Conservation (phyloP, 2,888 invertebrate species). For the Megalurothrips usitatus region DNA sequence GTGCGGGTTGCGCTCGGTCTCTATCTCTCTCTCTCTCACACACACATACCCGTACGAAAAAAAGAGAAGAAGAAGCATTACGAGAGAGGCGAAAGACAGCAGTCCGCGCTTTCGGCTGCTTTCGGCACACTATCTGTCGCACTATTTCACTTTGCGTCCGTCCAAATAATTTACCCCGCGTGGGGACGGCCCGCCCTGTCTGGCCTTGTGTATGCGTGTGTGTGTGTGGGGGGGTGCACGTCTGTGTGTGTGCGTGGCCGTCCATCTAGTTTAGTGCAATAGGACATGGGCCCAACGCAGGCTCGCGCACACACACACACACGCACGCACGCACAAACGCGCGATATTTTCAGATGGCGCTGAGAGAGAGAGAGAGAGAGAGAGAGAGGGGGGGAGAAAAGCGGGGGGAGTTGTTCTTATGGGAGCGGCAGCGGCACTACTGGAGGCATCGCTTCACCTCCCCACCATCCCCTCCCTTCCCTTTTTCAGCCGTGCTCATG, state of each 20-base stretch:
- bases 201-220: background rate
- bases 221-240: background rate
- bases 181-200: background rate
- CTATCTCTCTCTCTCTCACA: no score
- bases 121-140: background rate
- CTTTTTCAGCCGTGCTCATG: background rate
- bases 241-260: background rate
- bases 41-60: background rate
- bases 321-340: background rate
- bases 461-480: background rate
- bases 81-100: background rate
- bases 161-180: background rate
- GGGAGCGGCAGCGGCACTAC: background rate
- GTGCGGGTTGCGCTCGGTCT: no score
- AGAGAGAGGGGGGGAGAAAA: no score
- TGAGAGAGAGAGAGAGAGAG: no score
- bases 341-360: background rate
- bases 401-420: background rate
- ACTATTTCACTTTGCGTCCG: slow-evolving; percentile 20
- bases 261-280: slow-evolving; percentile 22
- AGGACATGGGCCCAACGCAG: background rate
- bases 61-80: background rate
- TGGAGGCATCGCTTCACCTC: background rate
- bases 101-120: background rate
- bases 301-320: background rate